These are phyloP conservation scores for Apodemus sylvaticus DNA, from an alignment of 2,113 vertebrate species.

Conservation along the genomic window DNA sequence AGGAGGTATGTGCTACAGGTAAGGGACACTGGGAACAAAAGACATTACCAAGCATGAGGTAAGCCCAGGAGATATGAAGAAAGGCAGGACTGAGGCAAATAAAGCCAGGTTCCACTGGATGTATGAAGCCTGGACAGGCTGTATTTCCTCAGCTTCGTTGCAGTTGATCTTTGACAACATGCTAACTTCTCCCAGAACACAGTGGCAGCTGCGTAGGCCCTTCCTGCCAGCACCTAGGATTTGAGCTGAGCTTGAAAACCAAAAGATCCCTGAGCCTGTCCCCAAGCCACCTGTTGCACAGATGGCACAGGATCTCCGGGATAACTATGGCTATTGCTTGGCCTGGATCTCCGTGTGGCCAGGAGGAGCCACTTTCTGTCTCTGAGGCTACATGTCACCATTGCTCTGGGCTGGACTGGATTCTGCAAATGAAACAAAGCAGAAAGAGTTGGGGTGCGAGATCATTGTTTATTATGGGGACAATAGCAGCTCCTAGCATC, in stretches of 20 bases:
- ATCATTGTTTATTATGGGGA: not conserved
- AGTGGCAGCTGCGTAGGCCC: not conserved
- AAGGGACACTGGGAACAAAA: not conserved
- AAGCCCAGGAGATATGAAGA: not conserved
- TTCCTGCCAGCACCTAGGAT: not conserved
- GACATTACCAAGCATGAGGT: not conserved
- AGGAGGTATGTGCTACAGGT: not conserved
- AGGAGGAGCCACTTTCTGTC: not conserved
- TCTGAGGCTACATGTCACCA: not conserved
- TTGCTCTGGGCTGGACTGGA: conserved; percentile 2
- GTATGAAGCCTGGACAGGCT: not conserved
- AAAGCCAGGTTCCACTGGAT: not conserved
- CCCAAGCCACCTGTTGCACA: not conserved
- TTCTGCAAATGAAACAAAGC: not conserved
- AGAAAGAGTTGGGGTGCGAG: not conserved
- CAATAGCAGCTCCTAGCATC: not conserved
- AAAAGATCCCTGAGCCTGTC: not conserved
- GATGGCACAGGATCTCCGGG: not conserved
- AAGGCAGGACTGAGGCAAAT: not conserved
- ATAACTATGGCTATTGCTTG: not conserved
- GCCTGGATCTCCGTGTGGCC: not conserved
- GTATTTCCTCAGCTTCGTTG: not conserved
- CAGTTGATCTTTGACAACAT: not conserved
- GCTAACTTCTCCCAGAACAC: not conserved
- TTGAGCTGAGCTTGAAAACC: conserved; percentile 38